Evolutionary conservation across 2,113 vertebrate genomes (phyloP).

Genomic region (Lasiurus borealis): DNA sequence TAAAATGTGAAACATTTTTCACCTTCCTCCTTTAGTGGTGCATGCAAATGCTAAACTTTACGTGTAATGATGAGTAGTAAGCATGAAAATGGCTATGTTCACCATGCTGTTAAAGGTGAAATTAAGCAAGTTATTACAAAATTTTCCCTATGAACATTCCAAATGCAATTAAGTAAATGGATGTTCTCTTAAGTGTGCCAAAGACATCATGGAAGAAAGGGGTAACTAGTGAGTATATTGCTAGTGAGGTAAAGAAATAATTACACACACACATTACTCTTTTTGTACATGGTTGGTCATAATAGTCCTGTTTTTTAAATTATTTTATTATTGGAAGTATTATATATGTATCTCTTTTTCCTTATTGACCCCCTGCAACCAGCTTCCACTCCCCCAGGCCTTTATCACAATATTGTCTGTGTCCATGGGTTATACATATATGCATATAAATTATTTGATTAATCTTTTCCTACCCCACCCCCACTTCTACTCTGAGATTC

Average conservation of each 20-base stretch:
- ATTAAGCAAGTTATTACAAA: constrained; percentile 10
- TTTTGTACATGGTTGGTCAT: no score
- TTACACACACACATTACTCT: no score
- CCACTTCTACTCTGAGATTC: no score
- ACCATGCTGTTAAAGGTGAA: background rate
- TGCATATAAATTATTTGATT: no score
- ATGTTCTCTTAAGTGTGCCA: background rate
- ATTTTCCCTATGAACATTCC: background rate
- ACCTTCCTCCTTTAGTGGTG: background rate
- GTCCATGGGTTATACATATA: no score
- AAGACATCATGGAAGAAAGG: background rate
- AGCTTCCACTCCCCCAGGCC: no score
- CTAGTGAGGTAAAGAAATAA: background rate
- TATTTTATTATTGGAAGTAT: no score
- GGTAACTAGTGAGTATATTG: background rate
- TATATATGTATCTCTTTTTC: no score
- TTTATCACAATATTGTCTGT: no score
- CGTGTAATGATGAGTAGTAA: background rate
- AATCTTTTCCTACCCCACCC: no score
- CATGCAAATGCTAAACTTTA: background rate
- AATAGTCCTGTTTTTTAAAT: no score
- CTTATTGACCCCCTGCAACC: no score
- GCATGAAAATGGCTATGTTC: background rate
- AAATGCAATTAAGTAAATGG: constrained; percentile 21
- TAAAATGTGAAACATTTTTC: background rate